phyloP scores from a whole-genome alignment of 2,797 vertebrate species.

The Scleropages formosus region DNA sequence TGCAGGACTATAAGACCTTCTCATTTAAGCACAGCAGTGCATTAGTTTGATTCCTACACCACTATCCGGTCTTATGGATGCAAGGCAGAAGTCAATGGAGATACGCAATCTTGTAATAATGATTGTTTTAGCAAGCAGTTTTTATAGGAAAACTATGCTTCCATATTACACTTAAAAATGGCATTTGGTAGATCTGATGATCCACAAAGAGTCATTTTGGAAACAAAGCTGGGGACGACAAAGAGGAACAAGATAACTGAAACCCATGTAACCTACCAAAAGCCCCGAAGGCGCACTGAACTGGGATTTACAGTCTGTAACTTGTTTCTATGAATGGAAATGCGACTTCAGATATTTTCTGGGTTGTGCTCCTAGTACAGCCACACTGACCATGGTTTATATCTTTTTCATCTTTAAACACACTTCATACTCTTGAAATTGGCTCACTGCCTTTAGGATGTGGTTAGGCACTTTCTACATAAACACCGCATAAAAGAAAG shows the following conservation, averaged over 20 bases:
- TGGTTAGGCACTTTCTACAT: slow-evolving; percentile 84
- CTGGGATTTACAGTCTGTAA: slow-evolving; percentile 9
- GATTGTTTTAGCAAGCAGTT: slow-evolving; percentile 13
- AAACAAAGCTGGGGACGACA: slow-evolving; percentile 27
- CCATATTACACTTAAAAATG: not conserved
- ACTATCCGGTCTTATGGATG: slow-evolving; percentile 62
- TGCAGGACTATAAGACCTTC: slow-evolving; percentile 78
- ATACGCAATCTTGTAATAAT: no score
- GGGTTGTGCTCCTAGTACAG: no score
- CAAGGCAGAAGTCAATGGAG: slow-evolving; percentile 68
- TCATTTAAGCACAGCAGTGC: slow-evolving; percentile 61
- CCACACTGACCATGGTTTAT: no score
- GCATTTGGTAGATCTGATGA: no score
- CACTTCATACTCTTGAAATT: slow-evolving; percentile 55
- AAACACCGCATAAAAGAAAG: slow-evolving; percentile 66
- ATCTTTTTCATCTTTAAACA: slow-evolving; percentile 36
- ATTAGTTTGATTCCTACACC: slow-evolving; percentile 55
- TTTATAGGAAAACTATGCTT: slow-evolving; percentile 22
- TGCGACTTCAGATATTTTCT: no score
- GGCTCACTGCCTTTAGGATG: slow-evolving; percentile 65
- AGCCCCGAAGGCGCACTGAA: not conserved
- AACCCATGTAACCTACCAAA: no score
- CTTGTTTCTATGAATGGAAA: not conserved
- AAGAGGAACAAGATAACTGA: slow-evolving; percentile 3
- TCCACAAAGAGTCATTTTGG: slow-evolving; percentile 21